Conservation (phyloP, 64 coral and sea anemone genomes). For the Cladopsammia gracilis region DNA sequence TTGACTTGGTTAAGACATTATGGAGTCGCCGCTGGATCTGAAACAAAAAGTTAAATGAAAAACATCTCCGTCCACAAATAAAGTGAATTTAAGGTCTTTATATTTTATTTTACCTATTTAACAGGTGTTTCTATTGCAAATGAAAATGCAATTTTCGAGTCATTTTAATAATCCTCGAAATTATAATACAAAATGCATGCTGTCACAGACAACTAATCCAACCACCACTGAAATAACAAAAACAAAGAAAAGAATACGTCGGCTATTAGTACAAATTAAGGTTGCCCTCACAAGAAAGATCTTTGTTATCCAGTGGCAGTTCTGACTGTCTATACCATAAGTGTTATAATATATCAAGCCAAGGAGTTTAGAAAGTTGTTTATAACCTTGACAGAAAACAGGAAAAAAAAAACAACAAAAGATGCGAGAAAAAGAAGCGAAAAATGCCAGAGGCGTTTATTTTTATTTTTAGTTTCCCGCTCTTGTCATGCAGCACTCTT, state of each 20-base stretch:
- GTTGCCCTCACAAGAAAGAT: neutral
- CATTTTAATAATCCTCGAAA: neutral
- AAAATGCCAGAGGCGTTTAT: too few species aligned
- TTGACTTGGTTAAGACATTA: constrained; percentile 26
- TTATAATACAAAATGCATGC: neutral
- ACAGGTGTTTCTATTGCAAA: constrained; percentile 13
- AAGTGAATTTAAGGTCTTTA: neutral
- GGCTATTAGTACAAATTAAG: neutral
- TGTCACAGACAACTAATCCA: neutral
- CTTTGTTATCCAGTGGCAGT: neutral
- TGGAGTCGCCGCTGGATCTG: neutral
- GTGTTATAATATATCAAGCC: too few species aligned
- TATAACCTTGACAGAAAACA: too few species aligned
- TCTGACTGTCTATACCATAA: neutral
- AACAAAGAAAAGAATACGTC: neutral
- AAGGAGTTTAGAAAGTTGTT: too few species aligned
- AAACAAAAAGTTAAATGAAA: constrained; percentile 9
- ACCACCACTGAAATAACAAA: neutral
- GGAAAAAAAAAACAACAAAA: too few species aligned
- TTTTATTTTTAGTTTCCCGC: too few species aligned
- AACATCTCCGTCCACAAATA: neutral
- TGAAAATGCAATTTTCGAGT: constrained; percentile 21
- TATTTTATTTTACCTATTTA: neutral
- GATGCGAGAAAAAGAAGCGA: too few species aligned
- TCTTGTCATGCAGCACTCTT: too few species aligned